phyloP scores from a whole-genome alignment of 2,888 invertebrate species.

The Amphipoea lucens region DNA sequence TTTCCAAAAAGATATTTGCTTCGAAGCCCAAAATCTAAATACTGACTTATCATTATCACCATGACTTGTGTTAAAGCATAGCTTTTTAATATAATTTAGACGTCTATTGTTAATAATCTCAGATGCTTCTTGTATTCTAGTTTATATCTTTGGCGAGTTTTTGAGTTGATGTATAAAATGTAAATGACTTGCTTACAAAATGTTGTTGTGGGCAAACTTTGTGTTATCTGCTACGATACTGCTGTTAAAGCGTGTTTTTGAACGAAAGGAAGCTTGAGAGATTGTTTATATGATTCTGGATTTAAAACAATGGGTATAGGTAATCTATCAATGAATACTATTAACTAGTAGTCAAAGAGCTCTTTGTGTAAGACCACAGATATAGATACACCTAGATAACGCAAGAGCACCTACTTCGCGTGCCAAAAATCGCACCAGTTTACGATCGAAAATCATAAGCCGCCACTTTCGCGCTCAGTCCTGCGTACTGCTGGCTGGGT shows the following conservation, averaged over 20 bases:
- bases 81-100: constrained; percentile 64
- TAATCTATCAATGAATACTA: background rate
- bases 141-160: constrained; percentile 52
- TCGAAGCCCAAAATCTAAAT: constrained; percentile 23
- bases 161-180: constrained; percentile 64
- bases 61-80: constrained; percentile 61
- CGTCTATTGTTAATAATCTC: constrained; percentile 70
- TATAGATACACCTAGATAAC: too few relatives aligned
- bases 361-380: background rate
- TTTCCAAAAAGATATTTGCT: constrained; percentile 3
- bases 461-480: too few relatives aligned
- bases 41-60: constrained; percentile 34
- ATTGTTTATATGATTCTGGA: background rate
- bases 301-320: background rate
- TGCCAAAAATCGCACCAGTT: too few relatives aligned
- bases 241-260: background rate
- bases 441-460: too few relatives aligned
- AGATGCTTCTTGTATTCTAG: constrained; percentile 68
- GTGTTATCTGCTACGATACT: constrained; percentile 19
- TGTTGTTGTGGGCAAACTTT: constrained; percentile 26
- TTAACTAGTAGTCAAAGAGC: too few relatives aligned
- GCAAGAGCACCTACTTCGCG: too few relatives aligned
- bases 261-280: background rate
- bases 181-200: constrained; percentile 59
- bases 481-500: too few relatives aligned